Evolutionary conservation across 2,797 vertebrate species (phyloP).

Genomic region (Ispidina picta): DNA sequence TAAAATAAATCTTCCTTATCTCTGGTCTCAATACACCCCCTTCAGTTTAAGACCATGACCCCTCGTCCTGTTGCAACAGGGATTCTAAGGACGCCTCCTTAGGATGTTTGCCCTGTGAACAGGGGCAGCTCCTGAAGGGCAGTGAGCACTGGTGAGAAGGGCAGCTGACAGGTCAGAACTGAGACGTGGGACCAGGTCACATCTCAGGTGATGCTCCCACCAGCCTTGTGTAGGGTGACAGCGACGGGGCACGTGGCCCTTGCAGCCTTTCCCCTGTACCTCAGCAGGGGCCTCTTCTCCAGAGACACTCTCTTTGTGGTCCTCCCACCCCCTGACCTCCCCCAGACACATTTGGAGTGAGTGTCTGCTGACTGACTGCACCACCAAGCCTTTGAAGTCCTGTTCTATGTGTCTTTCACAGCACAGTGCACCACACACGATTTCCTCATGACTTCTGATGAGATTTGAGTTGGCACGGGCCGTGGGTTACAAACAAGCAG

Average conservation of each 20-base stretch:
- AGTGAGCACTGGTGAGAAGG: not conserved
- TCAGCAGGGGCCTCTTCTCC: accelerated
- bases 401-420: not conserved
- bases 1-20: not conserved
- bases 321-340: not conserved
- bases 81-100: not conserved
- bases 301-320: accelerated
- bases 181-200: accelerated
- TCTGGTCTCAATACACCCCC: not conserved
- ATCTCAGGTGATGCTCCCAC: accelerated
- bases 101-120: not conserved
- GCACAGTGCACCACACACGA: accelerated
- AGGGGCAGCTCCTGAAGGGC: not conserved
- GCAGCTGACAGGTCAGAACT: not conserved
- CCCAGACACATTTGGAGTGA: not conserved
- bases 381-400: not conserved
- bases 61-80: not conserved
- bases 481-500: not conserved
- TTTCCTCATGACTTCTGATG: not conserved
- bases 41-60: not conserved
- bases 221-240: not conserved
- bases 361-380: not conserved
- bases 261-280: accelerated
- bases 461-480: not conserved
- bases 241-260: accelerated